Base-by-base conservation (phyloP, 1,140 invertebrate genomes). In the Halictus rubicundus region DNA sequence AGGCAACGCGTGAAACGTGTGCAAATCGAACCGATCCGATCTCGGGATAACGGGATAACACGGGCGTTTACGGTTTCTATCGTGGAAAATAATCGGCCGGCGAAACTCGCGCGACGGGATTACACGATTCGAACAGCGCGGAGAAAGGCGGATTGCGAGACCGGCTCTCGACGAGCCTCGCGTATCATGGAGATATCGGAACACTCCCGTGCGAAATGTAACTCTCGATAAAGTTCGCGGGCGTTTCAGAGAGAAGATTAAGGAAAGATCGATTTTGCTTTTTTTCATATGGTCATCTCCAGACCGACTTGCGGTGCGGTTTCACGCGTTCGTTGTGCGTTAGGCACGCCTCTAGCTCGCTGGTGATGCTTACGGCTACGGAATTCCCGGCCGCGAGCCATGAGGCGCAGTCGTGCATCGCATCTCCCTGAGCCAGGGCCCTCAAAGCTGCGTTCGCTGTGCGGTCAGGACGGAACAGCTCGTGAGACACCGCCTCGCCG, bases 381-480 rank as follows among this genome's bases (percentile, higher is more conserved):
- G 96, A 95, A 87, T 96, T 96, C 49, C 95, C 96, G 27, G 95
- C 94, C 80, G 95, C 95, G 1, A 97, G 94, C 95, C 96, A 98
- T 23, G 95, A 92, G 42, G 95, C 95, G 77, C 97, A 96, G 91
- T 98, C 97, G 76, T 97, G 95, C 77, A 98, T 95, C 1, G 97
- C 97, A 91, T 97, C 96, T 80, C 95, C 91, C 49, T 96, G 96
- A 93, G 97, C 97, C 89, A 97, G 95, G 61, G 95, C 95, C 79
- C 97, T 93, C 68, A 98, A 95, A 1, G 95, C 95, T 86, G 95
- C 95, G 5, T 97, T 97, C 81, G 97, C 96, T 39, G 95, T 94
- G 92, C 98, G 97, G 91, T 98, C 96, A 2, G 96, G 95, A 46
- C 96, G 94, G 93, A 98, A 98, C 90, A 98, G 97, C 88, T 98